Conservation (phyloP, 2,888 invertebrate genomes). For the Leucophenga montana region DNA sequence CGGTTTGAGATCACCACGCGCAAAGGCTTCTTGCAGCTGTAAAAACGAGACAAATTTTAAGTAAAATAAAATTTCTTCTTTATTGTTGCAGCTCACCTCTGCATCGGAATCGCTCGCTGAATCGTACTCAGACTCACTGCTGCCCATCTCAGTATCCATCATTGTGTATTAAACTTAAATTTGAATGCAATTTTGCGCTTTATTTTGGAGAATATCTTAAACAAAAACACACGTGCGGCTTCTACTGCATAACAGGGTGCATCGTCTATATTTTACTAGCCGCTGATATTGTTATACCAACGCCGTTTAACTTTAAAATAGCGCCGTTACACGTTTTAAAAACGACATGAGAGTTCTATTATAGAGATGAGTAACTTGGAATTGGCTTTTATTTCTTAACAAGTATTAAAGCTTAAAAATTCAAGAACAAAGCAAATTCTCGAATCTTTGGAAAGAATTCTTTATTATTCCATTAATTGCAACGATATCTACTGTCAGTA, state of each 20-base stretch:
- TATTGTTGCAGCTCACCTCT: slow-evolving; percentile 58
- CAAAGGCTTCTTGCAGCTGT: slow-evolving; percentile 92
- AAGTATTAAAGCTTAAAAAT: no score
- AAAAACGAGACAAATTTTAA: slow-evolving; percentile 51
- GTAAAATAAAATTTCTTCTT: background rate
- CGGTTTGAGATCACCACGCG: slow-evolving; percentile 87
- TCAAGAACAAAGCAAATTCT: no score
- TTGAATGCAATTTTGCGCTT: background rate
- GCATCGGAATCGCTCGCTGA: slow-evolving; percentile 69
- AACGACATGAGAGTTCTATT: no score
- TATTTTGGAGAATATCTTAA: slow-evolving; percentile 32
- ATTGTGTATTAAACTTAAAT: slow-evolving; percentile 41
- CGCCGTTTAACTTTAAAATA: background rate
- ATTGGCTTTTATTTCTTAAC: no score
- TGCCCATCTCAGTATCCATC: slow-evolving; percentile 59
- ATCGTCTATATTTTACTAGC: background rate
- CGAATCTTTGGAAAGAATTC: no score
- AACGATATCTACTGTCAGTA: no score
- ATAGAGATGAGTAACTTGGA: no score
- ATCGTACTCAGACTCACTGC: slow-evolving; percentile 64
- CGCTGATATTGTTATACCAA: background rate
- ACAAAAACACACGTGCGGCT: slow-evolving; percentile 58
- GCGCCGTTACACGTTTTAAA: slow-evolving; percentile 11
- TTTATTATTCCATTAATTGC: no score
- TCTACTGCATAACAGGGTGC: background rate